These are phyloP conservation scores for Poecilia picta DNA, from an alignment of 2,797 vertebrate genomes.

Conservation along the genomic window DNA sequence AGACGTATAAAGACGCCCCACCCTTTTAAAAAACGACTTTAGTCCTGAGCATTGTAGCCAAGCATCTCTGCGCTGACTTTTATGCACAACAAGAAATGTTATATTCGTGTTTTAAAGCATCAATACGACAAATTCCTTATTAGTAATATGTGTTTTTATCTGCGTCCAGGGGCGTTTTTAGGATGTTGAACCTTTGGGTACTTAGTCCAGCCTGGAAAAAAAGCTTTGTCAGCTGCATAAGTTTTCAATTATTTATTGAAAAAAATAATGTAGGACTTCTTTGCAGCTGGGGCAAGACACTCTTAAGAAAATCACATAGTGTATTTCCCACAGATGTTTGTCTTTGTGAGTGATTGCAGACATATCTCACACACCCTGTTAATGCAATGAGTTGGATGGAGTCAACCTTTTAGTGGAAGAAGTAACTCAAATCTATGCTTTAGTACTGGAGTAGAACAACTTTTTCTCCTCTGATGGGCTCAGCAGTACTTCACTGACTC, in stretches of 20 bases:
- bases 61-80: background rate
- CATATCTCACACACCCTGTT: background rate
- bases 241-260: background rate
- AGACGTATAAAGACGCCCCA: constrained; percentile 67
- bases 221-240: background rate
- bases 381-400: background rate
- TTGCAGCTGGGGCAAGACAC: background rate
- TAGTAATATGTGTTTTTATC: background rate
- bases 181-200: background rate
- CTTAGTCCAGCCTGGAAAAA: background rate
- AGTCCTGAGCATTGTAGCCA: background rate
- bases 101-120: background rate
- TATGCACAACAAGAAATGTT: background rate
- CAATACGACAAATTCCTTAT: background rate
- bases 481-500: background rate
- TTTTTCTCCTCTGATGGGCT: background rate
- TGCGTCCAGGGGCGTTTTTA: background rate
- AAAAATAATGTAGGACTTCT: background rate
- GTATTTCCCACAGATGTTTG: background rate
- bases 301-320: background rate
- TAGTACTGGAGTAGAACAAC: background rate
- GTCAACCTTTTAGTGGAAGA: background rate
- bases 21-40: constrained; percentile 50
- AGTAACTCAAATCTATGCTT: background rate
- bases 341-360: background rate